Evolutionary conservation across 2,888 invertebrate species (phyloP), one percentile per base, ranked within the genome.

Genomic region (Onchidella celtica): DNA sequence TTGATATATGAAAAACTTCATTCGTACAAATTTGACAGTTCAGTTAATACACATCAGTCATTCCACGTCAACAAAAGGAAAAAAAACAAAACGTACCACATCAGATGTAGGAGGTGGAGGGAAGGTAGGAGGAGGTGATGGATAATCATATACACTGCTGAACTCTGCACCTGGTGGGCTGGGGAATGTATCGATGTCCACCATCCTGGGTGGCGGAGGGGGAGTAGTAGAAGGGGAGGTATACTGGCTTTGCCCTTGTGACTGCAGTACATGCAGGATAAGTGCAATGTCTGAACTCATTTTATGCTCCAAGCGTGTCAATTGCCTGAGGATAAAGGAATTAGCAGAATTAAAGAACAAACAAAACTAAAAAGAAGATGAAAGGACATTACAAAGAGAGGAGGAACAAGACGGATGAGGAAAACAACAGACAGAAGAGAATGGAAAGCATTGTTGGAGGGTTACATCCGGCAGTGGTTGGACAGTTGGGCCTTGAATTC

Each of bases 241-340:
- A 34, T 65, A 69, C 34, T 69, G 69, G n/a, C 77, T 80, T 6
- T 66, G 65, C 6, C 83, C 79, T n/a, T 91, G 91, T 17, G 86
- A 84, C 75, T 86, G 87, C 27, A 93, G 88, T 24, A 93, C 89
- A 29, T 89, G 87, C 55, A 93, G 88, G 38, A 93, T 93, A 86
- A 91, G 89, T 4, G 91, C 86, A 38, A 93, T 92, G 82, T 93
- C 93, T 11, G 90, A 89, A 65, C 89, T 89, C 89, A 93, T 90
- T 85, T 92, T 93, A 40, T 90, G 85, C 85, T 93, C 93, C 78
- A 93, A 85, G 17, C 91, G 85, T 9, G 89, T 90, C 70, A 93
- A 86, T 84, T 93, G 92, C 75, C 91, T 91, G 88, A 55, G 38
- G 21, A 77, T 2, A 81, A n/a, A 14, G 6, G 21, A 24, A n/a